Evolutionary conservation across 2,113 vertebrate species (phyloP), one percentile per base, ranked within the genome.

Genomic region (Capreolus pygargus): DNA sequence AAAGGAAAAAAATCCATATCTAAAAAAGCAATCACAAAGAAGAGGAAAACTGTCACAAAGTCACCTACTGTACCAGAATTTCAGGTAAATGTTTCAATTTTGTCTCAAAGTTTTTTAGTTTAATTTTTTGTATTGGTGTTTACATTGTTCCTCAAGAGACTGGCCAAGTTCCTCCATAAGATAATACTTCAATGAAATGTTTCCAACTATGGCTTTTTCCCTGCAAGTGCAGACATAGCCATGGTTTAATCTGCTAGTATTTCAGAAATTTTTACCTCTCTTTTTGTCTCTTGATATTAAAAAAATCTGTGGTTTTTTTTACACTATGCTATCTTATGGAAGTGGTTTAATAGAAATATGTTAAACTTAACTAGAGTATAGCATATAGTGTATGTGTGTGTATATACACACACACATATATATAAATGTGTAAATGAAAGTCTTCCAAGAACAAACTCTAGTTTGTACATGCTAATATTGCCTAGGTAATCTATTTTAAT

Each of bases 1-100:
- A 92, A 99, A 99, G 99, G 99, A 97, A 99, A 99, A 99, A 99
- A 99, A 97, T 98, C 99, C 43, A 90, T 99, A 92, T 98, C 98
- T 98, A 99, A 99, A 98, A 99, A 99, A 98, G 96, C 98, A 96
- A 97, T 98, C 67, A 98, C 98, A 98, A 99, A 99, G 99, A 99
- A 99, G 98, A 98, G 98, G 95, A 99, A 99, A 98, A 98, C 98
- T 96, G 92, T 98, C 97, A 97, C 98, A 91, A 99, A 99, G 92
- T 97, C 98, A 87, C 96, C 99, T 93, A 50, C 98, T 95, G 98
- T 99, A 96, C 99, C 99, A 97, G 98, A 99, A 95, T 99, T 99
- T 99, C 99, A 99, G 99, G 99, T 99, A 99, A 99, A 96, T 97
- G 83, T 97, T 98, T 98, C 86, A 84, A 50, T 96, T 98, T 98